Conservation (phyloP, 2,888 invertebrate species). For the Lydus trimaculatus region DNA sequence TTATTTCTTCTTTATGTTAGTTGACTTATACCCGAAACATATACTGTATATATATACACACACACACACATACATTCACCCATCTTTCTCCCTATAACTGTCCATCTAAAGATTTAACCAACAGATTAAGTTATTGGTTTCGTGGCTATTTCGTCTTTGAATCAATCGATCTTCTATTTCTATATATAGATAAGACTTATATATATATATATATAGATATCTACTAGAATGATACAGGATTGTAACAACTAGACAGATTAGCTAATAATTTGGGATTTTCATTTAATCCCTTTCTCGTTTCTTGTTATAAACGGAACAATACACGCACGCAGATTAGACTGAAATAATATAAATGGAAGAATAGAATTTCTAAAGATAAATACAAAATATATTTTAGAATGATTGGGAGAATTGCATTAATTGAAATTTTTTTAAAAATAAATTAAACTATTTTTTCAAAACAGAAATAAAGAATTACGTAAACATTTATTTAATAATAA, state of each 20-base stretch:
- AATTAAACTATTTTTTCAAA: too few relatives aligned
- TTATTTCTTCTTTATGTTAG: constrained; percentile 39
- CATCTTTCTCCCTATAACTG: constrained; percentile 19
- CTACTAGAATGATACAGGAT: background rate
- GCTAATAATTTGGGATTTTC: constrained; percentile 24
- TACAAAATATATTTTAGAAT: too few relatives aligned
- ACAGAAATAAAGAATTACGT: too few relatives aligned
- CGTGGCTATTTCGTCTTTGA: constrained; percentile 4
- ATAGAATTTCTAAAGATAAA: too few relatives aligned
- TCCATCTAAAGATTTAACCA: constrained; percentile 23
- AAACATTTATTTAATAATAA: too few relatives aligned
- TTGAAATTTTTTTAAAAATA: too few relatives aligned
- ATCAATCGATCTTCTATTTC: background rate
- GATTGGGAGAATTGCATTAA: too few relatives aligned
- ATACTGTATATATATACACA: background rate
- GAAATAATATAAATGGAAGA: too few relatives aligned
- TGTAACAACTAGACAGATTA: constrained; percentile 17
- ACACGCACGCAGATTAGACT: background rate
- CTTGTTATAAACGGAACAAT: constrained; percentile 13
- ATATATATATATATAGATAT: too few relatives aligned
- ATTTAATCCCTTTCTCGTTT: constrained; percentile 20
- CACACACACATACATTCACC: constrained; percentile 14
- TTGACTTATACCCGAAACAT: constrained; percentile 20
- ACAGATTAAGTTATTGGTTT: constrained; percentile 29
- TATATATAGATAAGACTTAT: background rate